Percentiles rank a stretch among this genome's conserved stretches.
phyloP scores from a whole-genome alignment of 2,113 vertebrate species.

The Tonatia bakeri region DNA sequence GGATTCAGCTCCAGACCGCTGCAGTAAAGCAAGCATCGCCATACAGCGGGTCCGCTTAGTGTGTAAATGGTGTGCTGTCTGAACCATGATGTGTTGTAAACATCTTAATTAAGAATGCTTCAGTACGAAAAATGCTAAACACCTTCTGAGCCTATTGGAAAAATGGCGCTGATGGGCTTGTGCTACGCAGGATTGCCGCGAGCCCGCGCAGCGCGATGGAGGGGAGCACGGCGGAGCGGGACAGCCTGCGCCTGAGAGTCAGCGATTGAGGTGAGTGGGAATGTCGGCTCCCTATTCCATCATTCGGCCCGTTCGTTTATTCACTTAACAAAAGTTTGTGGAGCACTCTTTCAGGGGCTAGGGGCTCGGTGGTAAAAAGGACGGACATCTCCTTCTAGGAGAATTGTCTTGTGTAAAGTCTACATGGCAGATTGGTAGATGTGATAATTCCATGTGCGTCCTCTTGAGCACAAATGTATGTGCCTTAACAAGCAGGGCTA shows the following conservation, averaged over 20 bases:
- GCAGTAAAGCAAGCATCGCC: not conserved
- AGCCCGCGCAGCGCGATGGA: not conserved
- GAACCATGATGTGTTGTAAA: not conserved
- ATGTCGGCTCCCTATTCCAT: not conserved
- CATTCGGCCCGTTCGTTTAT: not conserved
- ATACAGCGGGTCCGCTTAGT: not conserved
- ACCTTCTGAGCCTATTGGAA: not conserved
- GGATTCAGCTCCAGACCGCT: not conserved
- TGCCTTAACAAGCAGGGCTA: not conserved
- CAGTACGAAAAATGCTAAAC: not conserved
- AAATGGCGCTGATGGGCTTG: not conserved
- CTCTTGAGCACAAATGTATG: not conserved
- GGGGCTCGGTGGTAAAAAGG: not conserved
- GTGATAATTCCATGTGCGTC: not conserved
- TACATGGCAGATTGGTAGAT: not conserved
- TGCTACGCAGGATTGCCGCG: not conserved
- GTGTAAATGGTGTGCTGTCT: too few species aligned
- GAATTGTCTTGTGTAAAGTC: not conserved
- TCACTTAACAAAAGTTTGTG: not conserved
- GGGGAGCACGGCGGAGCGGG: too few species aligned
- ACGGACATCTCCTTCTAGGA: not conserved
- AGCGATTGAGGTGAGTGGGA: not conserved
- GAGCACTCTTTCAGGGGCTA: not conserved
- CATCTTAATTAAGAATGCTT: not conserved
- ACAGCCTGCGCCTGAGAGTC: not conserved